Conservation (phyloP, 2,113 vertebrate species). For the Serranochromis macrocephalus region DNA sequence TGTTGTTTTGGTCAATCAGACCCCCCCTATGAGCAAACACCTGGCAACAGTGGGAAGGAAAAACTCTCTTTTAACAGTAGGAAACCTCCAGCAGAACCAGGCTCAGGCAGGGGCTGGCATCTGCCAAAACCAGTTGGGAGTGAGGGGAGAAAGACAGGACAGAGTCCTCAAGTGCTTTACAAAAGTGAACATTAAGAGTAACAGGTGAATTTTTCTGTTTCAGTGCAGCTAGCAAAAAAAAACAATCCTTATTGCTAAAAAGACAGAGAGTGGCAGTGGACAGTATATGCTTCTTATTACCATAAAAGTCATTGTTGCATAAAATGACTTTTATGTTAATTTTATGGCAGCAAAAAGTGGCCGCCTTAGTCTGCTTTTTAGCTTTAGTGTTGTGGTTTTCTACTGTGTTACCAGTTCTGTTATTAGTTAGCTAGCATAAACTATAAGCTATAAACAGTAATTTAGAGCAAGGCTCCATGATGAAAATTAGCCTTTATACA, state of each 20-base stretch:
- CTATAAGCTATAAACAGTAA: not conserved
- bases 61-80: not conserved
- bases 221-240: not conserved
- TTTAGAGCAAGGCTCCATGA: not conserved
- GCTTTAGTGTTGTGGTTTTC: not conserved
- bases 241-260: not conserved
- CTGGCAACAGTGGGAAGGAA: not conserved
- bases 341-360: not conserved
- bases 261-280: not conserved
- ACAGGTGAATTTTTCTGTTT: not conserved
- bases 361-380: not conserved
- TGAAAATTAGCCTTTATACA: not conserved
- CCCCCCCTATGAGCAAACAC: not conserved
- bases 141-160: not conserved
- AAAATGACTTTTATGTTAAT: not conserved
- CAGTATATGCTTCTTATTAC: not conserved
- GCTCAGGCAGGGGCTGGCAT: not conserved
- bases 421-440: not conserved
- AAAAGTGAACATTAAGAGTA: not conserved
- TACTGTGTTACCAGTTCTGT: not conserved
- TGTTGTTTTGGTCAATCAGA: not conserved
- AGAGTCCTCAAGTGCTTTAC: not conserved
- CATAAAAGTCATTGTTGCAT: not conserved
- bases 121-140: not conserved
- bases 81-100: not conserved